phyloP scores from a whole-genome alignment of 2,113 vertebrate species.

The Platichthys stellatus region DNA sequence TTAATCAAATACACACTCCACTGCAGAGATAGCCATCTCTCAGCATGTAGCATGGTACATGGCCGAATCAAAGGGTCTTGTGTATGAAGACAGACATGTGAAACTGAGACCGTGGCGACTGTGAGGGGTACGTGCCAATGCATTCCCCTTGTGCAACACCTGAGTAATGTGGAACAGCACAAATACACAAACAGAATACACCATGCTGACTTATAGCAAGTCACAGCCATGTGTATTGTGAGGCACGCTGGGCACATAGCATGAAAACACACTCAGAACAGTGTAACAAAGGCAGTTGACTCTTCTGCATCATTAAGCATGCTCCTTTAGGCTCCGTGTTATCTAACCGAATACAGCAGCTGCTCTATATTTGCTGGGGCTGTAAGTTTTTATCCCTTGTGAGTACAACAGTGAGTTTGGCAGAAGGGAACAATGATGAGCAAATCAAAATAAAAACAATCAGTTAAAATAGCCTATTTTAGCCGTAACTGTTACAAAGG shows the following conservation, averaged over 20 bases:
- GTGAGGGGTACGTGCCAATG: neutral
- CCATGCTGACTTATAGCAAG: constrained; percentile 37
- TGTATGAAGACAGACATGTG: constrained; percentile 26
- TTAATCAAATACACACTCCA: constrained; percentile 67
- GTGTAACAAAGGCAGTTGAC: constrained; percentile 45
- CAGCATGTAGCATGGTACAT: constrained; percentile 47
- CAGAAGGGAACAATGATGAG: too few species aligned
- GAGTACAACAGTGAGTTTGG: constrained; percentile 34
- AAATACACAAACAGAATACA: constrained; percentile 22
- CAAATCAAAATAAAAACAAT: too few species aligned
- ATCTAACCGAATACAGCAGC: constrained; percentile 63
- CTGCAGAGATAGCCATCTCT: constrained; percentile 63
- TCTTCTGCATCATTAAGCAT: constrained; percentile 61
- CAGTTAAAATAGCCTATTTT: too few species aligned
- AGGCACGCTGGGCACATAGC: constrained; percentile 5
- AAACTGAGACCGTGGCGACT: constrained; percentile 31
- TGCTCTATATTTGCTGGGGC: constrained; percentile 14
- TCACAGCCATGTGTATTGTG: constrained; percentile 25
- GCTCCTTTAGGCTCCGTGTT: constrained; percentile 28
- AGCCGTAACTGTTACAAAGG: too few species aligned
- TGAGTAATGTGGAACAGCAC: constrained; percentile 29
- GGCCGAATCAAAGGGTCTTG: constrained; percentile 33
- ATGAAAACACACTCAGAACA: constrained; percentile 37
- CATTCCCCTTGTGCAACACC: constrained; percentile 22
- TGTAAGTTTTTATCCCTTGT: constrained; percentile 36